A percentile compares a stretch with the other conserved stretches of the same genome.
Evolutionary conservation across 2,113 vertebrate genomes (phyloP).

Genomic region (Fregata magnificens): DNA sequence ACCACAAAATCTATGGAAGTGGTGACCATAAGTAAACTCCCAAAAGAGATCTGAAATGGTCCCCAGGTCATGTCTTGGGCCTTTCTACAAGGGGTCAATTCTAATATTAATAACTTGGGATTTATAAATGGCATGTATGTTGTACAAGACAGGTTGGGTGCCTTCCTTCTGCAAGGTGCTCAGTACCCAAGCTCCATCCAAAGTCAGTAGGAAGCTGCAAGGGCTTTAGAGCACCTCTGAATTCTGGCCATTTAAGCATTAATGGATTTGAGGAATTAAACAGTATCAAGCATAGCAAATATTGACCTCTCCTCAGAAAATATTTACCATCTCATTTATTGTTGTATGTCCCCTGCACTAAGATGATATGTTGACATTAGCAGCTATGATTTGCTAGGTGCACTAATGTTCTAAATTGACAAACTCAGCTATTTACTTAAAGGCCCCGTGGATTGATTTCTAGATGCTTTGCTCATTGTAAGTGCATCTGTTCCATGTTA

Average conservation of each 20-base stretch:
- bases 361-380: conserved; percentile 40
- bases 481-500: not conserved
- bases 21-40: not conserved
- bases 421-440: conserved; percentile 34
- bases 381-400: conserved; percentile 41
- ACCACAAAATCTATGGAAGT: not conserved
- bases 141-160: not conserved
- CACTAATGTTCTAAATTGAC: conserved; percentile 26
- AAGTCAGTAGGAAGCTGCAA: not conserved
- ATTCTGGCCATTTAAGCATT: conserved; percentile 5
- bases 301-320: conserved; percentile 59
- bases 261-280: conserved; percentile 60
- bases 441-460: conserved; percentile 15
- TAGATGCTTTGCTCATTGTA: not conserved
- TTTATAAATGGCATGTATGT: not conserved
- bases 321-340: conserved; percentile 60
- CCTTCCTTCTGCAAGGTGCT: not conserved
- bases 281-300: conserved; percentile 52
- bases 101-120: not conserved
- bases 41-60: not conserved
- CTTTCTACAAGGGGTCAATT: not conserved
- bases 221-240: not conserved
- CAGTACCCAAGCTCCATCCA: not conserved
- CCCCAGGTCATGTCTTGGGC: not conserved
- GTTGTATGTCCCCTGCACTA: not conserved